Conservation (phyloP, 2,888 invertebrate genomes). For the Automeris io region DNA sequence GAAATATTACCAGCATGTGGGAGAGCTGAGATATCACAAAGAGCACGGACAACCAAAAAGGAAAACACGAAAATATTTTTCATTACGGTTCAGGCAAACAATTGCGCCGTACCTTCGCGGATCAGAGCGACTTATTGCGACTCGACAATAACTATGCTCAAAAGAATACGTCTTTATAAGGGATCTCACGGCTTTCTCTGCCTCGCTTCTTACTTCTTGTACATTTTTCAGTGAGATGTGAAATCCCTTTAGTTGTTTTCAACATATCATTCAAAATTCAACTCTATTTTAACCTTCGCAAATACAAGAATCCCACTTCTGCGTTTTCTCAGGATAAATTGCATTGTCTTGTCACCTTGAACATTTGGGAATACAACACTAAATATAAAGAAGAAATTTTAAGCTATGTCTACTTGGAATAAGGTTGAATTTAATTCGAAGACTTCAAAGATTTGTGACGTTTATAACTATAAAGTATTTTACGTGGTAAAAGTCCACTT, state of each 20-base stretch:
- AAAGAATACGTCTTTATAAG: slow-evolving; percentile 76
- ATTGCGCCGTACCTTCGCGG: slow-evolving; percentile 64
- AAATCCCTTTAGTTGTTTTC: slow-evolving; percentile 52
- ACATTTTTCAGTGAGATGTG: slow-evolving; percentile 73
- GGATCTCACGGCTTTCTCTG: slow-evolving; percentile 66
- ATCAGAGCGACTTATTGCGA: slow-evolving; percentile 66
- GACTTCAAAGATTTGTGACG: background rate
- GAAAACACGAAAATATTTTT: slow-evolving; percentile 65
- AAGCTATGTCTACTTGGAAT: background rate
- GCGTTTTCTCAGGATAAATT: slow-evolving; percentile 53
- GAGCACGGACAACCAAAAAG: slow-evolving; percentile 8
- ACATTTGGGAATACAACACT: slow-evolving; percentile 51
- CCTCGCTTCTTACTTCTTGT: slow-evolving; percentile 54
- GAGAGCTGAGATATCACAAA: background rate
- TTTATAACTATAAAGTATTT: slow-evolving; percentile 8
- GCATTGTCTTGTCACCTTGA: slow-evolving; percentile 70
- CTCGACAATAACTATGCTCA: slow-evolving; percentile 59
- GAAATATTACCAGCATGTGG: too few species aligned
- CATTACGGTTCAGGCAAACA: slow-evolving; percentile 61
- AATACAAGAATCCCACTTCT: slow-evolving; percentile 20
- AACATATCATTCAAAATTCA: slow-evolving; percentile 17
- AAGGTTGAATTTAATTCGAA: background rate
- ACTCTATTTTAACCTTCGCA: slow-evolving; percentile 17
- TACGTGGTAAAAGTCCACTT: slow-evolving; percentile 57
- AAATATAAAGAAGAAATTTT: background rate